Evolutionary conservation across 2,888 invertebrate species (phyloP).

Genomic region (Leptinotarsa haldemani): DNA sequence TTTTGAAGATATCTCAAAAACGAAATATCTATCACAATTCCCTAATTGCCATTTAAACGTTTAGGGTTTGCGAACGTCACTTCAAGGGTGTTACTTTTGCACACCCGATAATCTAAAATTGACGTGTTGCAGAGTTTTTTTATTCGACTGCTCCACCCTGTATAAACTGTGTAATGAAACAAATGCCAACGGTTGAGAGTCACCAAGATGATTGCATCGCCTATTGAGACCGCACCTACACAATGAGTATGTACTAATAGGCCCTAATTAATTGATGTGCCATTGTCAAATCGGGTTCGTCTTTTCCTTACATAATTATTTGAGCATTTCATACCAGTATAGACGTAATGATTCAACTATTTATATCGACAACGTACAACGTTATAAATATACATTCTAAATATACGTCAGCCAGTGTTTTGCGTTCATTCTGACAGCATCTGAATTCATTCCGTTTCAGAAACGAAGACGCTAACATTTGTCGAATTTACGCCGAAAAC

Average conservation of each 20-base stretch:
- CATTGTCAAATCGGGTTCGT: slow-evolving; percentile 44
- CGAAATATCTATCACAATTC: too few relatives aligned
- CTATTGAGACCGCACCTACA: slow-evolving; percentile 24
- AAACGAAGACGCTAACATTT: slow-evolving; percentile 5
- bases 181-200: slow-evolving; percentile 20
- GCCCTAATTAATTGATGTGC: slow-evolving; percentile 29
- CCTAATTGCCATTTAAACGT: too few relatives aligned
- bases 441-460: slow-evolving; percentile 34
- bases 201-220: slow-evolving; percentile 29
- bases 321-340: slow-evolving; percentile 40
- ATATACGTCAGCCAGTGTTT: slow-evolving; percentile 51
- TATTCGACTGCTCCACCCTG: not conserved
- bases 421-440: slow-evolving; percentile 41
- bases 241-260: slow-evolving; percentile 11
- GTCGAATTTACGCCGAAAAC: slow-evolving; percentile 16
- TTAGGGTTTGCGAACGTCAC: too few relatives aligned
- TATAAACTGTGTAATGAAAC: not conserved
- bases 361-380: slow-evolving; percentile 55
- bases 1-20: too few relatives aligned
- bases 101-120: too few relatives aligned
- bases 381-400: slow-evolving; percentile 60
- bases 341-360: slow-evolving; percentile 53
- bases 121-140: too few relatives aligned
- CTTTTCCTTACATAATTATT: slow-evolving; percentile 49
- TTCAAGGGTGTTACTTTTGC: too few relatives aligned